Conservation (phyloP, 2,888 invertebrate species). For the Pyrrhia umbra region DNA sequence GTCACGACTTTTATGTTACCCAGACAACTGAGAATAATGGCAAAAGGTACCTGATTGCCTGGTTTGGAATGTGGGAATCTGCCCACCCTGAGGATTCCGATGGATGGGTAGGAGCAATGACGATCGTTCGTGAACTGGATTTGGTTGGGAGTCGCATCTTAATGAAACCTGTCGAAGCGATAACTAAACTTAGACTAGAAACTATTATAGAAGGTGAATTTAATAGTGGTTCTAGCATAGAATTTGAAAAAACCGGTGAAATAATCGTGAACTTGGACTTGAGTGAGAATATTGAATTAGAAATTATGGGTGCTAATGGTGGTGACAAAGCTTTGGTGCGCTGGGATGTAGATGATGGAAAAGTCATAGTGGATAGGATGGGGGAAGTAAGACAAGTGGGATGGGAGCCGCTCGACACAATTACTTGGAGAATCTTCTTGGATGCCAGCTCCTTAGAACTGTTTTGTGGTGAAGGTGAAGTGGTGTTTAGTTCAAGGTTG, state of each 20-base stretch:
- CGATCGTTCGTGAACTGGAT: conserved; percentile 79
- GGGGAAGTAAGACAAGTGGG: conserved; percentile 81
- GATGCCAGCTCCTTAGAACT: conserved; percentile 84
- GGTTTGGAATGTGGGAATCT: conserved; percentile 87
- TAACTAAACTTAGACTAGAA: conserved; percentile 70
- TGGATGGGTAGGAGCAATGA: conserved; percentile 86
- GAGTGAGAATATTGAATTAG: conserved; percentile 69
- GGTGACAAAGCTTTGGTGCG: conserved; percentile 71
- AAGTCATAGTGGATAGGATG: conserved; percentile 76
- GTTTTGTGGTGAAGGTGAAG: conserved; percentile 86
- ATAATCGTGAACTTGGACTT: conserved; percentile 73
- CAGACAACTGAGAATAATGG: conserved; percentile 80
- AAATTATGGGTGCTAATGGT: conserved; percentile 74
- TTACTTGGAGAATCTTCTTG: conserved; percentile 78
- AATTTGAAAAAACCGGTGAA: conserved; percentile 79
- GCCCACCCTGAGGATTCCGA: conserved; percentile 78
- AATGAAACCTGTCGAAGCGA: conserved; percentile 78
- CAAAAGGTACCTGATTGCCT: conserved; percentile 79
- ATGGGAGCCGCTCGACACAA: conserved; percentile 75
- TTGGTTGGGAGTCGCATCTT: conserved; percentile 72
- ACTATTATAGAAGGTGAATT: conserved; percentile 66
- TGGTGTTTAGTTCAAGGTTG: conserved; percentile 82
- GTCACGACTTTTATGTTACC: conserved; percentile 87
- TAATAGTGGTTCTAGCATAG: conserved; percentile 55
- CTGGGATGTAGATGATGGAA: conserved; percentile 74